Evolutionary conservation across 2,113 vertebrate species (phyloP), one percentile per base, ranked within the genome.

Genomic region (Tautogolabrus adspersus): DNA sequence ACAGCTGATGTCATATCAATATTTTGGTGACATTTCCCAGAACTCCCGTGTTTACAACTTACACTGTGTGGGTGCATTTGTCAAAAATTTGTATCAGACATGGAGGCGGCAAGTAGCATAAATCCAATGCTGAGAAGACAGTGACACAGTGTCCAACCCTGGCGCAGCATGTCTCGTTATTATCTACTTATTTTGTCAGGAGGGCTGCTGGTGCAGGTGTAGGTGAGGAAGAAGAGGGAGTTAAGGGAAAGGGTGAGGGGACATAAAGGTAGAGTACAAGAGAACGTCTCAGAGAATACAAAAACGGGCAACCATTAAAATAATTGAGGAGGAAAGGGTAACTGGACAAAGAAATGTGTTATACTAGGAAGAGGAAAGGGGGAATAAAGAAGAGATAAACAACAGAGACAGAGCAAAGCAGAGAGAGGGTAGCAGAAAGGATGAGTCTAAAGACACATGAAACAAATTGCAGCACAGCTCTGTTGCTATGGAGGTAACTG

Each of bases 141-240:
- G 49, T 46, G 51, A 69, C 73, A 70, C 51, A 5, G 37, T 38
- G 72, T 66, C 65, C 82, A 75, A 49, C 46, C 22, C 42, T 66
- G 59, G 22, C 67, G 66, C 67, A 63, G 44, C 66, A 52, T 13
- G 72, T 76, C 85, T 89, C 84, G 87, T 91, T 90, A 88, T 91
- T 91, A 85, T 80, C 75, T 69, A 46, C 74, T 88, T 74, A 75
- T 83, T 87, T 87, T 83, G 64, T 81, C 77, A 83, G 64, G 30
- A 72, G 72, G 58, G 57, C 77, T 82, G 74, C 47, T 40, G 30
- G 37, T 52, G 30, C 38, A 22, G 23, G 52, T 54, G 66, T 6
- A 6, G 22, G 61, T 37, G 34, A 74, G 58, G 66, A 51, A 0
- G n/a, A 44, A 19, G 21, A 49, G 42, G 38, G 12, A 46, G 13